These are phyloP conservation scores for Centroberyx gerrardi DNA, from an alignment of 2,797 vertebrate genomes.

Conservation along the genomic window DNA sequence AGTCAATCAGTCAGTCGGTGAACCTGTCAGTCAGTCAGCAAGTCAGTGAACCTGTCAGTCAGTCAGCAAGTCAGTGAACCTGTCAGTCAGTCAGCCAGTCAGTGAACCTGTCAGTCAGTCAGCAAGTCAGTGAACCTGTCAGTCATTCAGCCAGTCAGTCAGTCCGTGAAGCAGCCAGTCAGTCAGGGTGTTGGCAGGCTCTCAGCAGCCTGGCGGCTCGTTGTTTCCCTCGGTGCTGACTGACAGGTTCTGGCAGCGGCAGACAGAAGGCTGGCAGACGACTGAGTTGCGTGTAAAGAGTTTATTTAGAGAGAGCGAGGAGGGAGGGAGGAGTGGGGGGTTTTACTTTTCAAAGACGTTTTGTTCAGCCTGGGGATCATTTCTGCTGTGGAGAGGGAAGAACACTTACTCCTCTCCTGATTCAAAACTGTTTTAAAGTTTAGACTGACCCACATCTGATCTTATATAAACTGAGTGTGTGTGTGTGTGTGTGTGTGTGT, in stretches of 20 bases:
- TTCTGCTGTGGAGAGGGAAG: conserved; percentile 22
- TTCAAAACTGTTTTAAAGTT: neutral
- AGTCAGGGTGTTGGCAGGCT: neutral
- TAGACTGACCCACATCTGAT: conserved; percentile 11
- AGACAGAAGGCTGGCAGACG: conserved; percentile 62
- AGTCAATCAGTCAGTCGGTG: too few species aligned
- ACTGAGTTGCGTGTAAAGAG: conserved; percentile 69
- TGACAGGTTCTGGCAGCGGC: conserved; percentile 59
- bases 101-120: neutral
- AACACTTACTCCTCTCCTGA: conserved; percentile 57
- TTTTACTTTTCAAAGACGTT: conserved; percentile 44
- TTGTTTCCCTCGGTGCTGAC: conserved; percentile 48
- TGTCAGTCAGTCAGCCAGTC: neutral
- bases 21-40: too few species aligned
- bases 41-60: neutral
- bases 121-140: neutral
- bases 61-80: neutral
- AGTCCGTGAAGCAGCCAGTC: neutral
- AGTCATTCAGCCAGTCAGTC: neutral
- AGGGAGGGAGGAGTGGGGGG: neutral
- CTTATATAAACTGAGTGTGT: conserved; percentile 23
- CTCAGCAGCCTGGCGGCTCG: neutral
- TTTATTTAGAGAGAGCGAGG: conserved; percentile 66
- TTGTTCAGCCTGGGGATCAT: conserved; percentile 45
- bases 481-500: conserved; percentile 13